Conservation (phyloP, 2,888 invertebrate species). For the Vannuccia rotundouncinata region DNA sequence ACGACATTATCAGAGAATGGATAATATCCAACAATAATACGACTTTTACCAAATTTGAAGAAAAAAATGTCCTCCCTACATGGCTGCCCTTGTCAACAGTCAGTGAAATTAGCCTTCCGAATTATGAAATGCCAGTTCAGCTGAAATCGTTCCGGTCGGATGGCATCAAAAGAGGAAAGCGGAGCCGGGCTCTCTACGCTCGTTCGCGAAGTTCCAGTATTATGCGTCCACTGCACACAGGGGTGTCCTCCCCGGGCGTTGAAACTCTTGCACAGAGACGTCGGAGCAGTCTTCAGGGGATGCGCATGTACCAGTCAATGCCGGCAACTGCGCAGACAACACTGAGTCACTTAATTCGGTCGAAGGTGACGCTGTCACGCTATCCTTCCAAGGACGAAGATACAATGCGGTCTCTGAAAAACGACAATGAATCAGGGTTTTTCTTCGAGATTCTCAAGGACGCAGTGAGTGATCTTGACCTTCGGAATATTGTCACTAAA, state of each 20-base stretch:
- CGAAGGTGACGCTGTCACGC: conserved; percentile 58
- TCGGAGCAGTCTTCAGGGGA: conserved; percentile 59
- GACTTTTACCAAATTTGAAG: conserved; percentile 2
- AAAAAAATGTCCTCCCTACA: not conserved
- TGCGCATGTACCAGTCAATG: conserved; percentile 60
- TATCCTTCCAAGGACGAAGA: conserved; percentile 59
- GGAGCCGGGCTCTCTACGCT: not conserved
- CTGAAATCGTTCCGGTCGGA: not conserved
- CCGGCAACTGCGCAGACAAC: conserved; percentile 60
- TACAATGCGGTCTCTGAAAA: conserved; percentile 54
- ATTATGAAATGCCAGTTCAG: not conserved
- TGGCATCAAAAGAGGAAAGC: not conserved
- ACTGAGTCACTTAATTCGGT: conserved; percentile 59
- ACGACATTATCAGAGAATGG: not conserved
- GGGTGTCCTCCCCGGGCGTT: not conserved
- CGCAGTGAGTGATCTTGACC: conserved; percentile 60
- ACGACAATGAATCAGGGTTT: conserved; percentile 58
- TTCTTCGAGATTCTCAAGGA: conserved; percentile 60
- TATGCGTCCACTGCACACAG: not conserved
- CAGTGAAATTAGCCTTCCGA: not conserved
- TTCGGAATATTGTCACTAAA: conserved; percentile 58
- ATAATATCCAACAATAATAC: not conserved
- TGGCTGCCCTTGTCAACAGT: not conserved
- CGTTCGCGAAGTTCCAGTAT: not conserved
- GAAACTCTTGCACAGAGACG: conserved; percentile 42